phyloP scores from a whole-genome alignment of 2,888 invertebrate species.

The Itoplectis maculator region DNA sequence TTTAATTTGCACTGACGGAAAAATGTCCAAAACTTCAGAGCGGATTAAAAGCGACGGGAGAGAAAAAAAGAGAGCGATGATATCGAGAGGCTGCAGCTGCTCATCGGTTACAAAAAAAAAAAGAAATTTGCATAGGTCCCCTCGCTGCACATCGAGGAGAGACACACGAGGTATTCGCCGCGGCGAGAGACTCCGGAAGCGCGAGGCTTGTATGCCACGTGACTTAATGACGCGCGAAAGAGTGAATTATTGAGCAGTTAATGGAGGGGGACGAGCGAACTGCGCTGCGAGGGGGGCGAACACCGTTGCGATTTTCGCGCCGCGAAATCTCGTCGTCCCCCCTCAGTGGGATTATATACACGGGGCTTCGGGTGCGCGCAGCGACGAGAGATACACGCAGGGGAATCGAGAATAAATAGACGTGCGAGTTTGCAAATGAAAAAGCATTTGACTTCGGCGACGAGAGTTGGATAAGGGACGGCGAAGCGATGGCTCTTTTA shows the following conservation, averaged over 20 bases:
- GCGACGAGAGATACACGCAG: too few species aligned
- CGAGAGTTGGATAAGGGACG: not conserved
- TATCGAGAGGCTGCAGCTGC: conserved; percentile 41
- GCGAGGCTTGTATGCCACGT: not conserved
- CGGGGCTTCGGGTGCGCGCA: not conserved
- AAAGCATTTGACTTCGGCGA: conserved; percentile 3
- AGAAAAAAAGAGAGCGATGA: not conserved
- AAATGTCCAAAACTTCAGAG: not conserved
- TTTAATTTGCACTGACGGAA: too few species aligned
- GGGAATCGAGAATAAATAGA: not conserved
- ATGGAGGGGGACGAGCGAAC: conserved; percentile 1
- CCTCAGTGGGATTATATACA: too few species aligned
- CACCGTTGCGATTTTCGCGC: conserved; percentile 16
- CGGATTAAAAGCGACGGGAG: not conserved
- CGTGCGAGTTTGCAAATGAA: not conserved
- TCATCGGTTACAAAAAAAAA: conserved; percentile 15
- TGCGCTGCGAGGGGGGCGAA: conserved; percentile 1
- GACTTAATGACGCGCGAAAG: conserved; percentile 53
- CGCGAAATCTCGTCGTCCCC: not conserved
- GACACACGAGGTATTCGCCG: not conserved
- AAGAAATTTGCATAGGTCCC: conserved; percentile 34
- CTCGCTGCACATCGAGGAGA: not conserved
- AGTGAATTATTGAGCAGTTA: conserved; percentile 44
- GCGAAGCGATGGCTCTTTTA: not conserved
- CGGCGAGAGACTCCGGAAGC: conserved; percentile 5